A percentile compares a stretch with the other conserved stretches of the same genome.
Evolutionary conservation across 2,888 invertebrate species (phyloP).

Genomic region (Machimus rusticus): DNA sequence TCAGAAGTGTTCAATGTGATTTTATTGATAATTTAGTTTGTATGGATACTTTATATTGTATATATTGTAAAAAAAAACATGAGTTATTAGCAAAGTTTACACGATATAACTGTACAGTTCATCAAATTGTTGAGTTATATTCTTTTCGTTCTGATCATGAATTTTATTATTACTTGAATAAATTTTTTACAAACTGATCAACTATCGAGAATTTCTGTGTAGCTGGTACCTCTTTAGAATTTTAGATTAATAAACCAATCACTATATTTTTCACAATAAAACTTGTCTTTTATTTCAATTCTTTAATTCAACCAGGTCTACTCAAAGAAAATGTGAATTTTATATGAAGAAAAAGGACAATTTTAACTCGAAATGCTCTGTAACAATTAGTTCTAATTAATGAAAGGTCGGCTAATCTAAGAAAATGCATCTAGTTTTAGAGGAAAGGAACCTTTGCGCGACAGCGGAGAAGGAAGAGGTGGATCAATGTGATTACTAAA

Average conservation of each 20-base stretch:
- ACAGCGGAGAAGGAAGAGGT: no score
- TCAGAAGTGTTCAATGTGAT: conserved; percentile 24
- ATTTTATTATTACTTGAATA: conserved; percentile 29
- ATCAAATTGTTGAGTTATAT: conserved; percentile 27
- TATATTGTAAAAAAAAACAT: background rate
- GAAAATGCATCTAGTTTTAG: no score
- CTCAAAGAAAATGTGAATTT: no score
- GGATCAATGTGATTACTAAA: no score
- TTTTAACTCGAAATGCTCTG: no score
- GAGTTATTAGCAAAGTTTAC: conserved; percentile 2
- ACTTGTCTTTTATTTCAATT: background rate
- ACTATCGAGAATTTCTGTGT: background rate
- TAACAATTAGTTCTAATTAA: no score
- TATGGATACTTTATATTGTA: conserved; percentile 5
- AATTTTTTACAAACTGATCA: conserved; percentile 19
- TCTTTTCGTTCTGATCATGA: background rate
- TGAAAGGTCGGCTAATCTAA: no score
- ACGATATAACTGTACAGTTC: conserved; percentile 28
- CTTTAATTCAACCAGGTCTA: background rate
- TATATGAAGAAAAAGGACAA: no score
- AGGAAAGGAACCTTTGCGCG: no score
- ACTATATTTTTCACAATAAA: conserved; percentile 5
- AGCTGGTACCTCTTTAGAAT: background rate
- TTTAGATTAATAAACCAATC: background rate
- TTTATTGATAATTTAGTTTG: background rate